Conservation (phyloP, 2,113 vertebrate species). For the Sinocyclocheilus grahami region DNA sequence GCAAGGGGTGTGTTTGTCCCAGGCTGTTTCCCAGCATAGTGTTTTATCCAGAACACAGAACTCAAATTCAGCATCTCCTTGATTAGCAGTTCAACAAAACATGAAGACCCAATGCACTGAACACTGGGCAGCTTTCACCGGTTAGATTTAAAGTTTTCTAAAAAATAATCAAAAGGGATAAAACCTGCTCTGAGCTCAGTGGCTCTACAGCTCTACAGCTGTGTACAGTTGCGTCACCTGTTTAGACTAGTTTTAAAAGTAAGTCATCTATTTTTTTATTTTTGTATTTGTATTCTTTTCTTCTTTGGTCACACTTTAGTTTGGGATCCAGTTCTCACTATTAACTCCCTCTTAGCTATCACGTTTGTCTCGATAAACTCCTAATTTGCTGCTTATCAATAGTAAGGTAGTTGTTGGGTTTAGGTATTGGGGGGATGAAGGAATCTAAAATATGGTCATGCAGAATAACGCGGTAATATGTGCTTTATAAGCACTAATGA, state of each 20-base stretch:
- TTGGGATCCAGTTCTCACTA: neutral
- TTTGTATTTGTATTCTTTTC: too few species aligned
- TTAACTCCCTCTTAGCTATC: neutral
- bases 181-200: neutral
- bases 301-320: too few species aligned
- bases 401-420: too few species aligned
- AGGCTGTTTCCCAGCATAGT: constrained; percentile 23
- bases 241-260: too few species aligned
- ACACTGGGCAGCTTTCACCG: neutral
- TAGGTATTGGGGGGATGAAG: too few species aligned
- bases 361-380: too few species aligned
- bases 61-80: neutral
- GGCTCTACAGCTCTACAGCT: too few species aligned
- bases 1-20: constrained; percentile 35
- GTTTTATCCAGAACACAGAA: constrained; percentile 15
- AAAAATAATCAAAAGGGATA: neutral
- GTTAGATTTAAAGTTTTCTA: neutral
- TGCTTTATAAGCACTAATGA: neutral
- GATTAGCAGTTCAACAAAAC: neutral
- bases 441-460: neutral
- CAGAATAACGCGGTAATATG: neutral
- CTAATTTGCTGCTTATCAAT: too few species aligned
- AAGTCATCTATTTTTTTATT: too few species aligned
- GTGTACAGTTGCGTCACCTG: too few species aligned
- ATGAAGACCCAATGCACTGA: neutral